Base-by-base conservation (phyloP, 2,888 invertebrate genomes). In the Megalurothrips usitatus region DNA sequence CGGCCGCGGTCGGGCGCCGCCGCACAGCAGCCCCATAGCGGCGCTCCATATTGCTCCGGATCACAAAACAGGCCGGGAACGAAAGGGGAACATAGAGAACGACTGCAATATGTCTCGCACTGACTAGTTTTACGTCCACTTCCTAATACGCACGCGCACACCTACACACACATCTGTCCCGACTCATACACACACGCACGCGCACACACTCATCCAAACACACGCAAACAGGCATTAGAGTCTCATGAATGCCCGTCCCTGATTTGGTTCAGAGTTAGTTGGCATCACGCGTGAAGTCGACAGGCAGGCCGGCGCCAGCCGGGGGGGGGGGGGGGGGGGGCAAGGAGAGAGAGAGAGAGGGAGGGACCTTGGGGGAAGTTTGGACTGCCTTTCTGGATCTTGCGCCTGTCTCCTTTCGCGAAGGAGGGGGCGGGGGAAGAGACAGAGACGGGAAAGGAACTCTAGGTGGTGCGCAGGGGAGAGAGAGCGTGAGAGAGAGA, bases 251-350 rank as follows among this genome's bases (percentile, higher is more conserved):
- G 68, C 68, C 23, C 68, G 68, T 23, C 68, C 68, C 68, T 68
- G 68, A 68, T 68, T 68, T 68, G 68, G 68, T 68, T 68, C 68
- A 6, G 68, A 68, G 68, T 68, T 68, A 68, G 68, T 68, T 68
- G 68, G 68, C 68, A 68, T 68, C 23, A n/a, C 58, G 58, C 58
- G 34, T 43, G 2, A 43, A 43, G 34, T 43, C 34, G 34, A 43
- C n/a, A 52, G 58, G 58, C 58, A n/a, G n/a, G n/a, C n/a, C 58
- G 19, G 58, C 17, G 23, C 23, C 23, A 6, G 68, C 68, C 0
- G 19, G 63, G 63, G 3, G 63, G 63, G 63, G 52, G 19, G 34
- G 6, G 6, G 52, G 52, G 12, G 52, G 52, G 10, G 52, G 52
- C 34, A 43, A 6, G 6, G 6, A 6, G 34, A 6, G 34, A 43